Percentiles rank a stretch among this genome's conserved stretches.
Conservation (phyloP, 2,113 vertebrate species). For the Corythaixoides concolor region DNA sequence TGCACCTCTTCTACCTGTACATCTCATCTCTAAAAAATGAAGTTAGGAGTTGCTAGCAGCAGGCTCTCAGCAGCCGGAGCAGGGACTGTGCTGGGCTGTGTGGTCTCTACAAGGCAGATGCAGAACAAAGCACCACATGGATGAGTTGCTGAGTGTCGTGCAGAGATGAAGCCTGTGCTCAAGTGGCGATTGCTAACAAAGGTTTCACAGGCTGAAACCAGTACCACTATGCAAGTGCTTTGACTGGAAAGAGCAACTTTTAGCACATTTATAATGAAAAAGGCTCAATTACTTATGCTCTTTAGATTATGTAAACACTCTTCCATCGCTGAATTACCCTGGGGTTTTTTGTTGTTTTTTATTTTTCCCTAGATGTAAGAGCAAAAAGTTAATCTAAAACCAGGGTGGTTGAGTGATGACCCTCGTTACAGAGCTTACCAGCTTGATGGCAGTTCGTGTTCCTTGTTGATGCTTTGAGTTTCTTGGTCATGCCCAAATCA, state of each 20-base stretch:
- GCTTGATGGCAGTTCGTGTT: background rate
- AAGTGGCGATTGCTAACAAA: background rate
- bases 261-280: background rate
- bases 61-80: background rate
- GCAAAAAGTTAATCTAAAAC: background rate
- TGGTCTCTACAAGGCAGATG: background rate
- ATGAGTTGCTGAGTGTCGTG: accelerated
- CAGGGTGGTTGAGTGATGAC: background rate
- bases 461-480: background rate
- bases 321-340: background rate
- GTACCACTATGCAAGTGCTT: background rate
- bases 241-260: background rate
- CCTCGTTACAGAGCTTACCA: background rate
- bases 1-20: background rate
- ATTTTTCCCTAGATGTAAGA: background rate
- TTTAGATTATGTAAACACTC: background rate
- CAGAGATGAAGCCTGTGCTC: background rate
- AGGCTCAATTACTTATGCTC: background rate
- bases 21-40: background rate
- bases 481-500: background rate
- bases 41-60: background rate
- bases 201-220: background rate
- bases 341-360: background rate
- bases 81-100: background rate
- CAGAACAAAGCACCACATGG: background rate